Evolutionary conservation across 2,797 vertebrate species (phyloP).

Genomic region (Myioborus miniatus): DNA sequence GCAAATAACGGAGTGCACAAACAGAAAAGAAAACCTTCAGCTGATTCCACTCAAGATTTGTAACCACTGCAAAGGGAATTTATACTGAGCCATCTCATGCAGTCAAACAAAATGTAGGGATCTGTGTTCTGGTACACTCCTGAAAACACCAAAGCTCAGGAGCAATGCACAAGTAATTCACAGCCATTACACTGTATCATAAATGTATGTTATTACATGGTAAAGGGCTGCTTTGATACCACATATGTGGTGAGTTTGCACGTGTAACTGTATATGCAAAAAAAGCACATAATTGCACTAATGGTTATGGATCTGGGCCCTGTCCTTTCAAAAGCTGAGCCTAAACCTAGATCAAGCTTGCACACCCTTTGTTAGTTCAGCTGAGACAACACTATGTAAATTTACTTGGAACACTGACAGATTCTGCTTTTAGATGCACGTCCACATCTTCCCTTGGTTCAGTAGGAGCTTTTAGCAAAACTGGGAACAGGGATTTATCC

Average conservation of each 20-base stretch:
- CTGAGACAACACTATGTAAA: conserved; percentile 66
- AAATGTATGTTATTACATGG: background rate
- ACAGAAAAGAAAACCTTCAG: background rate
- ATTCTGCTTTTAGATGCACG: conserved; percentile 24
- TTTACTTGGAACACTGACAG: conserved; percentile 55
- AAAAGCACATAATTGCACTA: background rate
- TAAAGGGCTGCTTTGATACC: background rate
- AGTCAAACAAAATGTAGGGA: background rate
- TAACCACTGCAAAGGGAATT: background rate
- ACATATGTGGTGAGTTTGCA: background rate
- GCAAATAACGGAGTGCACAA: rapidly evolving
- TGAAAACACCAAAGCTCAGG: background rate
- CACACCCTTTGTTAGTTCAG: conserved; percentile 60
- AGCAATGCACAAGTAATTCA: background rate
- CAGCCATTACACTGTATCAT: rapidly evolving
- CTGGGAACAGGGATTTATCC: background rate
- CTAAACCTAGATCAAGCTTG: conserved; percentile 21
- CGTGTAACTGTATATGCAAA: background rate
- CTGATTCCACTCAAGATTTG: background rate
- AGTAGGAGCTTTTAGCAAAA: background rate
- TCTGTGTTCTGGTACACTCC: background rate
- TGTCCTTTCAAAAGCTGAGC: conserved; percentile 11
- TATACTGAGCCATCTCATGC: background rate
- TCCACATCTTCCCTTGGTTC: background rate
- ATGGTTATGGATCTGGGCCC: background rate